These are phyloP conservation scores for Athene noctua DNA, from an alignment of 2,113 vertebrate genomes.

Conservation along the genomic window DNA sequence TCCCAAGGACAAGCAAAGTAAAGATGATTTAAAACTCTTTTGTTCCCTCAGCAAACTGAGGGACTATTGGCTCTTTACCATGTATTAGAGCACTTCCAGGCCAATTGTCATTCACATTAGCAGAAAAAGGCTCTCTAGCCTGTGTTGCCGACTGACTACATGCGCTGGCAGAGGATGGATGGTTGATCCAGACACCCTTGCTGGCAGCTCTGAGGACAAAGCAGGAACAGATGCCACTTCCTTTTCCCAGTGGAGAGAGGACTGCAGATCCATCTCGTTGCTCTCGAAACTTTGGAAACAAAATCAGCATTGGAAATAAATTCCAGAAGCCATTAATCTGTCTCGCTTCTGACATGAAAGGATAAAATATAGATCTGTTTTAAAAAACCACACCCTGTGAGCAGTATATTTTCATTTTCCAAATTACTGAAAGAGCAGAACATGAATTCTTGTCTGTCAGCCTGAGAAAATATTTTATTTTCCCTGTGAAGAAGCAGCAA, in stretches of 20 bases:
- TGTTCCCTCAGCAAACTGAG: not conserved
- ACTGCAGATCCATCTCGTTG: not conserved
- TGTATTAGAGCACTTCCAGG: not conserved
- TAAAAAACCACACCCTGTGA: slow-evolving; percentile 37
- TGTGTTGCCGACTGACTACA: not conserved
- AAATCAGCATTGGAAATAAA: slow-evolving; percentile 59
- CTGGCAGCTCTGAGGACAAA: slow-evolving; percentile 46
- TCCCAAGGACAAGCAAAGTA: slow-evolving; percentile 13
- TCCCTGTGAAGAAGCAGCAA: not conserved
- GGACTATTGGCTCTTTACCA: slow-evolving; percentile 7
- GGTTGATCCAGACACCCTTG: not conserved
- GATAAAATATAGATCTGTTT: slow-evolving; percentile 57
- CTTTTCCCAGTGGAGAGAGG: slow-evolving; percentile 1
- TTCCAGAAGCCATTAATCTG: slow-evolving; percentile 65
- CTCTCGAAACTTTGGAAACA: slow-evolving; percentile 51
- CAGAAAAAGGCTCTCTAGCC: slow-evolving; percentile 30
- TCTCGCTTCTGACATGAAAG: slow-evolving; percentile 49
- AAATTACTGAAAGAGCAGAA: slow-evolving; percentile 63
- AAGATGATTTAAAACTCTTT: slow-evolving; percentile 31
- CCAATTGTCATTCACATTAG: slow-evolving; percentile 28
- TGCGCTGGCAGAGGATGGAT: not conserved
- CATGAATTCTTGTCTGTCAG: slow-evolving; percentile 60
- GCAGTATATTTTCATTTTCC: slow-evolving; percentile 62
- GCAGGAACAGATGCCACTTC: slow-evolving; percentile 48
- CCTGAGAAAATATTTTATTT: slow-evolving; percentile 58